Conservation (phyloP, 2,113 vertebrate species). For the Hypomesus transpacificus region DNA sequence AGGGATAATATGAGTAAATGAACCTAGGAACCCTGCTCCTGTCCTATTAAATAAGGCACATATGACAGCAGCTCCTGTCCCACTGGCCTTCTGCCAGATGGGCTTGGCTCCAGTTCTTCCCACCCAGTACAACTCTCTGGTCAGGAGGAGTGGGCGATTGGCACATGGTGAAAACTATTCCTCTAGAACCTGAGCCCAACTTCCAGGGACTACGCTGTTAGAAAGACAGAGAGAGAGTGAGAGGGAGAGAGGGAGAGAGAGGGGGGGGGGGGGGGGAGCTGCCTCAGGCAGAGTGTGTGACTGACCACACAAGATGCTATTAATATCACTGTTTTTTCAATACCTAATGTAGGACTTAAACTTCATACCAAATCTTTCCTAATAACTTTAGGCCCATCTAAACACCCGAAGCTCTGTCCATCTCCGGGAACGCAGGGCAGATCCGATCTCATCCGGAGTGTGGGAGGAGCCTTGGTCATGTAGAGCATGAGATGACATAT, state of each 20-base stretch:
- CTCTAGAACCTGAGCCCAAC: not conserved
- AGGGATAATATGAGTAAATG: constrained; percentile 21
- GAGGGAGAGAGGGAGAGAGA: no score
- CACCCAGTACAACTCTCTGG: not conserved
- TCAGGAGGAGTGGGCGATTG: not conserved
- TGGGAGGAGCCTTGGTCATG: constrained; percentile 13
- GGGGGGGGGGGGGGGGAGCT: no score
- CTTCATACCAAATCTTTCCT: no score
- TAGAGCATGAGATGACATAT: constrained; percentile 18
- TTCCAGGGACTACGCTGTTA: not conserved
- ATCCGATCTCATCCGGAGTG: not conserved
- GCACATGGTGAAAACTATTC: not conserved
- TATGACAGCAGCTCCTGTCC: constrained; percentile 3
- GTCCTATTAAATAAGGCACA: not conserved
- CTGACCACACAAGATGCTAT: constrained; percentile 8
- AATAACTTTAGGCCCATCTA: no score
- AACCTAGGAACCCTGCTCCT: constrained; percentile 3
- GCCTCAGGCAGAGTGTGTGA: constrained; percentile 17
- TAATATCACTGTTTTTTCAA: constrained; percentile 19
- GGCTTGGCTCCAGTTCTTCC: not conserved
- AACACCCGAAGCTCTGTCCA: no score
- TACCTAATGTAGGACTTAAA: no score
- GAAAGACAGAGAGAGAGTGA: not conserved
- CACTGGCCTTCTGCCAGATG: not conserved
- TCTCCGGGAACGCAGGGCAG: no score